Evolutionary conservation across 2,797 vertebrate species (phyloP).

Genomic region (Echiichthys vipera): DNA sequence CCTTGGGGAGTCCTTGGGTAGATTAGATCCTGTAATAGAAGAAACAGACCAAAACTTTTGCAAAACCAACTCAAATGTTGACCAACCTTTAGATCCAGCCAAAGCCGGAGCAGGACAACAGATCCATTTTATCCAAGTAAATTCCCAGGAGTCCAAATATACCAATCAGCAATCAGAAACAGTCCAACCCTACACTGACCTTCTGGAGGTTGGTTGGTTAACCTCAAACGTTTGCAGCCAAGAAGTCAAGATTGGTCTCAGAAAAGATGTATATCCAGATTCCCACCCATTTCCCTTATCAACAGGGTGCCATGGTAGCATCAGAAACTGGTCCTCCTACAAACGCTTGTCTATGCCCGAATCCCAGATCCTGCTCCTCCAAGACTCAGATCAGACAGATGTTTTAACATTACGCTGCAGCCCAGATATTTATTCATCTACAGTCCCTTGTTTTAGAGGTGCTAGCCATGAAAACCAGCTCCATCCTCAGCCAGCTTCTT

Average conservation of each 20-base stretch:
- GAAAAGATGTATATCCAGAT: conserved; percentile 64
- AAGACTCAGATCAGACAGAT: conserved; percentile 27
- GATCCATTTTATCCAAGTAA: conserved; percentile 3
- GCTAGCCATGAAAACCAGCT: conserved; percentile 16
- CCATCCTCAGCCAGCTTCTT: not conserved
- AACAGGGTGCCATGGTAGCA: not conserved
- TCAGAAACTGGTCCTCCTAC: not conserved
- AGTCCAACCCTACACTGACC: conserved; percentile 15
- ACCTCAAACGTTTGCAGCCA: conserved; percentile 30
- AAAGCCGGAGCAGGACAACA: conserved; percentile 31
- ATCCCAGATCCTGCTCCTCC: conserved; percentile 31
- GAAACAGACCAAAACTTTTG: conserved; percentile 42
- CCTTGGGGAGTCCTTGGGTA: conserved; percentile 28
- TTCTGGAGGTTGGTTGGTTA: conserved; percentile 1
- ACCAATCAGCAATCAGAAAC: conserved; percentile 1
- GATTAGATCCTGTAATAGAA: conserved; percentile 55
- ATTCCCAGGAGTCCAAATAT: conserved; percentile 20
- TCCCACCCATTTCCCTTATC: conserved; percentile 3
- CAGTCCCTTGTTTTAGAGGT: conserved; percentile 9
- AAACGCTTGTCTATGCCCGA: conserved; percentile 43
- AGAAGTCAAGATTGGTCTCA: conserved; percentile 46
- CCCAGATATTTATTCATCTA: conserved; percentile 4
- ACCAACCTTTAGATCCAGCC: conserved; percentile 10
- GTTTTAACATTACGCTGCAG: conserved; percentile 7
- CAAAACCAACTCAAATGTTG: conserved; percentile 14